Percentiles rank a stretch among this genome's conserved stretches.
Conservation (phyloP, 2,888 invertebrate genomes). For the Luperina testacea region DNA sequence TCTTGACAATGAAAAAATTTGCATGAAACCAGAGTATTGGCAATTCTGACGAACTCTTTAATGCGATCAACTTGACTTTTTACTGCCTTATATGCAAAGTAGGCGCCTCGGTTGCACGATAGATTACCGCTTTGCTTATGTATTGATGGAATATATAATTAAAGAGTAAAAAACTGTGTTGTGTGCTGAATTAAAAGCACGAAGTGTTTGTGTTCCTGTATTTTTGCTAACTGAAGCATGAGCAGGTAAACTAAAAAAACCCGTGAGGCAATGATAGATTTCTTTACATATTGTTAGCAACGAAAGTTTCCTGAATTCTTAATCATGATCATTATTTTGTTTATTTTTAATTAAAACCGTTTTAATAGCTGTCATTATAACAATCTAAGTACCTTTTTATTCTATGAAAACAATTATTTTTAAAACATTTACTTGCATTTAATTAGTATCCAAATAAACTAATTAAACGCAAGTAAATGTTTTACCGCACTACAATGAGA, state of each 20-base stretch:
- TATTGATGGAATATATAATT: constrained; percentile 60
- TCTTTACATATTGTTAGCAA: background rate
- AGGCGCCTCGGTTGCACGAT: constrained; percentile 57
- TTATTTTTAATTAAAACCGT: background rate
- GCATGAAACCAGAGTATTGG: constrained; percentile 56
- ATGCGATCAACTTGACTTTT: constrained; percentile 59
- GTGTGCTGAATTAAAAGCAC: constrained; percentile 33
- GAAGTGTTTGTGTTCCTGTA: constrained; percentile 47
- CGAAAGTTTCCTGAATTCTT: background rate
- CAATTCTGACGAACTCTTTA: constrained; percentile 57
- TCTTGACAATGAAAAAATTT: constrained; percentile 68
- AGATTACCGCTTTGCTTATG: constrained; percentile 57
- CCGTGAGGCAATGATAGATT: background rate
- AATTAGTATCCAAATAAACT: background rate
- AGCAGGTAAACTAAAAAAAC: background rate
- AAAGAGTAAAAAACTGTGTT: constrained; percentile 43
- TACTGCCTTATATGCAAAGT: constrained; percentile 62
- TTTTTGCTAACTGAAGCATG: constrained; percentile 31
- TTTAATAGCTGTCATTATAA: background rate
- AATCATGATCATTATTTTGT: background rate
- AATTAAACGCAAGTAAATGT: background rate
- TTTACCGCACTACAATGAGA: background rate
- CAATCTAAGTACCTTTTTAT: background rate
- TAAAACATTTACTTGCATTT: too few species aligned
- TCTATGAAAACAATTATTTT: background rate